Conservation (phyloP, 2,888 invertebrate species). For the Miltochrista miniata region DNA sequence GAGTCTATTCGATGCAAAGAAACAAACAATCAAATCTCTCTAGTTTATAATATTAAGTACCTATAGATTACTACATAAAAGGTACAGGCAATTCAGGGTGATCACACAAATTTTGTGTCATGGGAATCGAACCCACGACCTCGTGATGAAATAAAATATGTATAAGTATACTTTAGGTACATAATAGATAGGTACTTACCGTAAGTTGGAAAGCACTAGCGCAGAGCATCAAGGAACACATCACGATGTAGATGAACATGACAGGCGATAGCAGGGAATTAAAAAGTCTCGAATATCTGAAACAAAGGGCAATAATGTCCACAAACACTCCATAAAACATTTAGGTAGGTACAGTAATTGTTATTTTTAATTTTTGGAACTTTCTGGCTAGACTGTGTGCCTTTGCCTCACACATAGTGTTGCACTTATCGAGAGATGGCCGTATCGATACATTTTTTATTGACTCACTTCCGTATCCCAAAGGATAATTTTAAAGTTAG, state of each 20-base stretch:
- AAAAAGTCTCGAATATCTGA: conserved; percentile 63
- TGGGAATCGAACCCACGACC: too few species aligned
- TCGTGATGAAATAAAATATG: too few species aligned
- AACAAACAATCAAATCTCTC: too few species aligned
- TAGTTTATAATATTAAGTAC: too few species aligned
- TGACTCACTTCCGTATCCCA: background rate
- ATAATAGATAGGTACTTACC: conserved; percentile 41
- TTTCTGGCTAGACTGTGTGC: conserved; percentile 11
- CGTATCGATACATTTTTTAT: conserved; percentile 26
- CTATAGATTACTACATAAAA: too few species aligned
- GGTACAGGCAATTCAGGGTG: too few species aligned
- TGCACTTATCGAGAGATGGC: conserved; percentile 16
- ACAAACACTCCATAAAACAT: background rate
- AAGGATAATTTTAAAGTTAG: background rate
- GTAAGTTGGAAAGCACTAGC: conserved; percentile 69
- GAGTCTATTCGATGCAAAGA: too few species aligned
- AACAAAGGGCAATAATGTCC: conserved; percentile 12
- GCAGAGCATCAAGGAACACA: conserved; percentile 70
- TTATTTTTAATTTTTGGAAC: conserved; percentile 30
- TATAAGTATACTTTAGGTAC: too few species aligned
- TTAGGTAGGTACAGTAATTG: conserved; percentile 27
- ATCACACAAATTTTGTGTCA: too few species aligned
- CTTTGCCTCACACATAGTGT: conserved; percentile 20
- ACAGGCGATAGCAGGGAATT: conserved; percentile 70
- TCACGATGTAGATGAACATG: conserved; percentile 70